Conservation (phyloP, 2,888 invertebrate genomes). For the Endotricha flammealis region DNA sequence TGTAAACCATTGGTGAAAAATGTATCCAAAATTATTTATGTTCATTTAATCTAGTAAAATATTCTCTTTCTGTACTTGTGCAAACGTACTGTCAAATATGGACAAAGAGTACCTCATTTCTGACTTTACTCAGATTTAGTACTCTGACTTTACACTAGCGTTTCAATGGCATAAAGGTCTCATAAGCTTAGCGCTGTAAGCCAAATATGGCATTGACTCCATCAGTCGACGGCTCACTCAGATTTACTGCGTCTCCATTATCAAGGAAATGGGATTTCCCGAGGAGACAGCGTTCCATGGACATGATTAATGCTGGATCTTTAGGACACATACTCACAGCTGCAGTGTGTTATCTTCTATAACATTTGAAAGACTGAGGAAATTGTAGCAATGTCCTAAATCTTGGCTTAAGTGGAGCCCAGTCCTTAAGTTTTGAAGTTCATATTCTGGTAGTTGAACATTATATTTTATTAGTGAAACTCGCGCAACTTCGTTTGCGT, state of each 20-base stretch:
- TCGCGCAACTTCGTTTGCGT: too few relatives aligned
- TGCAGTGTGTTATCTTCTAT: too few relatives aligned
- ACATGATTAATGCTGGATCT: neutral
- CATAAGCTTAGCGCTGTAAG: conserved; percentile 8
- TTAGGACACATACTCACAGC: neutral
- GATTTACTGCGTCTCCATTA: conserved; percentile 7
- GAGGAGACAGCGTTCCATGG: neutral
- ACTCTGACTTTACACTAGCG: too few relatives aligned
- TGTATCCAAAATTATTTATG: too few relatives aligned
- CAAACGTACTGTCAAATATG: neutral
- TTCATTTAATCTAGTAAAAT: neutral
- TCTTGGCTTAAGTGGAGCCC: too few relatives aligned
- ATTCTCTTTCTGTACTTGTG: neutral
- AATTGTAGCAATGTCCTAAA: too few relatives aligned
- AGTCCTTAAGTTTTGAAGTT: too few relatives aligned
- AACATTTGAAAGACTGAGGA: too few relatives aligned
- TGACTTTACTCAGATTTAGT: neutral
- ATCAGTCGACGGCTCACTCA: conserved; percentile 6
- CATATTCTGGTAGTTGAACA: too few relatives aligned
- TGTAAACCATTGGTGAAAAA: too few relatives aligned
- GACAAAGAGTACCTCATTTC: neutral
- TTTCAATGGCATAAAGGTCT: neutral
- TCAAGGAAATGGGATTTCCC: conserved; percentile 6
- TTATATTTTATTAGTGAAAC: too few relatives aligned
- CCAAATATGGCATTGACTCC: conserved; percentile 7